Percentiles rank a stretch among this genome's conserved stretches.
These are phyloP conservation scores for Helicolenus hilgendorfi DNA, from an alignment of 2,797 vertebrate genomes.

Conservation along the genomic window DNA sequence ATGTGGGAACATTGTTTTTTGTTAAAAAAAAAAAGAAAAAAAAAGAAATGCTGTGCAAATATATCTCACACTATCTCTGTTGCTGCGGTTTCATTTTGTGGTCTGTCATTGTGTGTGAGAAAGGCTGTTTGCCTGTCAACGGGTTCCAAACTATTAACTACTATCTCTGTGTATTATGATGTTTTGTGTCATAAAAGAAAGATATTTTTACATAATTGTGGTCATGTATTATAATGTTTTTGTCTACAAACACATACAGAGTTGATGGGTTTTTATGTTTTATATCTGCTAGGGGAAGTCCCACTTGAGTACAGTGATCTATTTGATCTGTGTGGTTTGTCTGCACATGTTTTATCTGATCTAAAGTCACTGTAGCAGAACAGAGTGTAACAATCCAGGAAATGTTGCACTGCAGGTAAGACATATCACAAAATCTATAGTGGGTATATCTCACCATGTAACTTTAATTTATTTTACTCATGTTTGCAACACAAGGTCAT, in stretches of 20 bases:
- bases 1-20: background rate
- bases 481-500: accelerated
- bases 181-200: background rate
- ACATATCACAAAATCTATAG: background rate
- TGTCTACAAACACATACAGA: background rate
- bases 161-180: background rate
- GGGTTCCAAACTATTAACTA: background rate
- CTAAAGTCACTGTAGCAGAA: background rate
- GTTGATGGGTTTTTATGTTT: background rate
- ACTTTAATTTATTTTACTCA: background rate
- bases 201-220: background rate
- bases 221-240: background rate
- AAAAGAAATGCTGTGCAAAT: background rate
- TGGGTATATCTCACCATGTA: background rate
- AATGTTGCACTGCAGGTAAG: background rate
- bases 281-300: background rate
- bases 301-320: background rate
- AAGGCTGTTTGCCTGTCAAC: too few species aligned
- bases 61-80: background rate
- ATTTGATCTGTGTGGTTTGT: background rate
- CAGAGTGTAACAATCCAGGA: background rate
- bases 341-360: background rate
- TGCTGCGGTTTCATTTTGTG: background rate
- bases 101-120: background rate
- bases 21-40: too few species aligned